Evolutionary conservation across 2,888 invertebrate species (phyloP), one percentile per base, ranked within the genome.

Genomic region (Clostera curtula): DNA sequence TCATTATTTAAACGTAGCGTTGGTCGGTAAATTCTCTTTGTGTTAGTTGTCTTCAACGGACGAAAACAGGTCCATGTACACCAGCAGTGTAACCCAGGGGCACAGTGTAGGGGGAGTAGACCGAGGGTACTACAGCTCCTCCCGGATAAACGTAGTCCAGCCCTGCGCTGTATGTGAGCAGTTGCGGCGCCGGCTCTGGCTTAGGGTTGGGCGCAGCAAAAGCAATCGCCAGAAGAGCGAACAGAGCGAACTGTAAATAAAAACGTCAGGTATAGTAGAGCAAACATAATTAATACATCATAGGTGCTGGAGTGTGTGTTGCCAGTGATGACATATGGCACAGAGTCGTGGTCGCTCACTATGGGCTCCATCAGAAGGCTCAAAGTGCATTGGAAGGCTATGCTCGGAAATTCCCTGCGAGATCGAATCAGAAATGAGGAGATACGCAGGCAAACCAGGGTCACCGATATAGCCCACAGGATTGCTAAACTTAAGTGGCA

Each of bases 221-320:
- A 15, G 83, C 85, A 37, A 80, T 64, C 13, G 82, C 86, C 57
- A 87, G 35, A 32, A 87, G 42, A 42, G 85, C 85, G 50, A 83
- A 72, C 31, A 87, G 52, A 21, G 80, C 66, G 43, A 85, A 54
- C 87, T 87, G 57, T 8, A 54, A 66, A 48, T 25, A 34, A 34
- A 23, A 19, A 22, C 2, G 20, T 9, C 19, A n/a, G 16, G 12
- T 17, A 14, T 22, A 19, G 23, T 13, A 5, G 12, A 20, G 8
- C 3, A 18, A 8, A 18, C 2, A 18, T 18, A 1, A 18, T 18
- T 18, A 5, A 2, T 8, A 8, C 5, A 7, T 19, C 19, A 10
- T 14, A 25, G 10, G 13, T 25, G 14, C 9, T 3, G 19, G 10
- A 10, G 5, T 11, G n/a, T 19, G 8, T 25, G n/a, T n/a, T n/a